A percentile compares a stretch with the other conserved stretches of the same genome.
Evolutionary conservation across 2,888 invertebrate species (phyloP).

Genomic region (Erannis defoliaria): DNA sequence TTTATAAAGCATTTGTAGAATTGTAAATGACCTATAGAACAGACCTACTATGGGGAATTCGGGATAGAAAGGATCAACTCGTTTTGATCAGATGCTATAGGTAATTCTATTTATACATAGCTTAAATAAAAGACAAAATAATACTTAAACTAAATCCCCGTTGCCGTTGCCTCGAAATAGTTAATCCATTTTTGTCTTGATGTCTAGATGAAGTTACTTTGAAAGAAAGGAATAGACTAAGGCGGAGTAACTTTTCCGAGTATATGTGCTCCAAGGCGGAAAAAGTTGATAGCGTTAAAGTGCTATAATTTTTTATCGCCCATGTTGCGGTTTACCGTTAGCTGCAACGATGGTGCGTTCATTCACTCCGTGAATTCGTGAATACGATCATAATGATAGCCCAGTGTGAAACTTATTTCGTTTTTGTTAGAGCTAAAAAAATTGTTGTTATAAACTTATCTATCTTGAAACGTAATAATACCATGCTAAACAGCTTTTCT

Average conservation of each 20-base stretch:
- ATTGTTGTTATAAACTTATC: not conserved
- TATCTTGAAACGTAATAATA: not conserved
- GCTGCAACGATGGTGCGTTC: not conserved
- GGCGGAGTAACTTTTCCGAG: no score
- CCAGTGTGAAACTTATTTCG: not conserved
- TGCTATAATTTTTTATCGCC: no score
- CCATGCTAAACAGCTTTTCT: not conserved
- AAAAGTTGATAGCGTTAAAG: not conserved
- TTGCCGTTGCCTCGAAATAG: no score
- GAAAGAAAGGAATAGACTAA: no score
- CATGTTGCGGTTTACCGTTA: not conserved
- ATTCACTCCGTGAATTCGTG: not conserved
- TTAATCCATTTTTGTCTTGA: no score
- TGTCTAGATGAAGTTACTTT: no score
- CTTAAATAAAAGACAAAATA: no score
- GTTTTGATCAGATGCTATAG: not conserved
- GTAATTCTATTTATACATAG: not conserved
- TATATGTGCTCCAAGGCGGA: no score
- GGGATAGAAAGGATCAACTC: not conserved
- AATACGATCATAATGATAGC: not conserved
- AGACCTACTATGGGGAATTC: not conserved
- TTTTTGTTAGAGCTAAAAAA: not conserved
- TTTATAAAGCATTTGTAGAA: conserved; percentile 6
- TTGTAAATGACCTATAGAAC: not conserved
- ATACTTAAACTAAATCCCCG: no score